phyloP scores from a whole-genome alignment of 2,888 invertebrate species.

The Alitta virens region DNA sequence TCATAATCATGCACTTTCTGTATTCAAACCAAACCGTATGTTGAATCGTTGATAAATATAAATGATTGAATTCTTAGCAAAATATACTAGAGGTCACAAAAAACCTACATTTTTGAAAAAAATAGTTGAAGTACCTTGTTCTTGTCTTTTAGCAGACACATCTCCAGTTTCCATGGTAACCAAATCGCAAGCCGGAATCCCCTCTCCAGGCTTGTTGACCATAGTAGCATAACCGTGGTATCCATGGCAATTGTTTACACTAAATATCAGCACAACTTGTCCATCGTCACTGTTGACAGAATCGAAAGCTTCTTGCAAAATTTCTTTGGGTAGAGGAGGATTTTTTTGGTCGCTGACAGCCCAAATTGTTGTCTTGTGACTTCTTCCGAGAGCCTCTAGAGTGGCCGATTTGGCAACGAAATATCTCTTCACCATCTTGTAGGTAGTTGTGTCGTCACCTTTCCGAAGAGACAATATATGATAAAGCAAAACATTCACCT shows the following conservation, averaged over 20 bases:
- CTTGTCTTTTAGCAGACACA: neutral
- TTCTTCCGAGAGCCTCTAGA: neutral
- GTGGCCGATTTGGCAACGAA: neutral
- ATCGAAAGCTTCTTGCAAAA: slow-evolving; percentile 32
- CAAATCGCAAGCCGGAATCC: neutral
- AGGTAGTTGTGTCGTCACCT: too few species aligned
- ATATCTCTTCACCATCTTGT: neutral
- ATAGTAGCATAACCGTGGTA: slow-evolving; percentile 48
- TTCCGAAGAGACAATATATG: too few species aligned
- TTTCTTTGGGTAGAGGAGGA: slow-evolving; percentile 35
- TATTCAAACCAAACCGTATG: too few species aligned
- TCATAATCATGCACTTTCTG: too few species aligned
- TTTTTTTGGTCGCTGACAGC: slow-evolving; percentile 37
- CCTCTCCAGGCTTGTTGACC: slow-evolving; percentile 24
- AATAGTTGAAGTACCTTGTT: too few species aligned
- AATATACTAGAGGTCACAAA: too few species aligned
- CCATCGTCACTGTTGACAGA: slow-evolving; percentile 12
- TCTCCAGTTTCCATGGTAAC: neutral
- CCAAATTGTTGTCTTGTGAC: slow-evolving; percentile 31
- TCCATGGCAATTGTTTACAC: slow-evolving; percentile 48
- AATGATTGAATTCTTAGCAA: too few species aligned
- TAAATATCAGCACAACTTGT: slow-evolving; percentile 40
- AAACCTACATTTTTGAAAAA: too few species aligned
- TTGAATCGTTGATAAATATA: too few species aligned
- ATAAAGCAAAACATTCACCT: too few species aligned